phyloP scores from a whole-genome alignment of 2,888 invertebrate genomes.

The Drosophila prostipennis region DNA sequence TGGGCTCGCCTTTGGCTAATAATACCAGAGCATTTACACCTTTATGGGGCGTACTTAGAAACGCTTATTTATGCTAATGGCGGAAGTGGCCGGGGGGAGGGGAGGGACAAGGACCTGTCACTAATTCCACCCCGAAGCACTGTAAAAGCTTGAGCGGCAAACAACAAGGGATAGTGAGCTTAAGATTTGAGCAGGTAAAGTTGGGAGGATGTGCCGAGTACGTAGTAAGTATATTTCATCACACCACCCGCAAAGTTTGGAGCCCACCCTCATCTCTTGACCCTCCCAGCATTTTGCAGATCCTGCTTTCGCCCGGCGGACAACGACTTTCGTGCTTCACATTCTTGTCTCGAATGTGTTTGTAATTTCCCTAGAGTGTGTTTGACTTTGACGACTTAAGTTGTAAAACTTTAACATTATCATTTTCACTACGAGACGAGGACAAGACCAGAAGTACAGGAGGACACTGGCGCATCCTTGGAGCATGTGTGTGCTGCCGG shows the following conservation, averaged over 20 bases:
- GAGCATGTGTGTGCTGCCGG: slow-evolving; percentile 45
- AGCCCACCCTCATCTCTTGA: slow-evolving; percentile 64
- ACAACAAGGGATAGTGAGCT: slow-evolving; percentile 52
- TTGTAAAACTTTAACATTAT: slow-evolving; percentile 84
- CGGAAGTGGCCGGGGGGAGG: slow-evolving; percentile 11
- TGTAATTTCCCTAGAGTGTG: slow-evolving; percentile 84
- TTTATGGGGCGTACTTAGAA: slow-evolving; percentile 78
- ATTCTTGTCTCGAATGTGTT: slow-evolving; percentile 80
- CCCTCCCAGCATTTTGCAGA: slow-evolving; percentile 30
- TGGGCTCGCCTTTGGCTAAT: slow-evolving; percentile 61
- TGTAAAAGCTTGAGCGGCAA: slow-evolving; percentile 66
- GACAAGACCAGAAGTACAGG: slow-evolving; percentile 1
- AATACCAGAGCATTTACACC: slow-evolving; percentile 81
- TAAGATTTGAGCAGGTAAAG: slow-evolving; percentile 67
- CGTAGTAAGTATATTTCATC: slow-evolving; percentile 64
- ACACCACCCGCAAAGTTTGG: slow-evolving; percentile 54
- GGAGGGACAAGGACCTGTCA: slow-evolving; percentile 50
- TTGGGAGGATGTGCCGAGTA: slow-evolving; percentile 30
- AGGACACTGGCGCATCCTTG: slow-evolving; percentile 20
- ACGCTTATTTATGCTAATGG: slow-evolving; percentile 82
- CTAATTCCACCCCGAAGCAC: slow-evolving; percentile 81
- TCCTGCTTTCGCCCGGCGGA: slow-evolving; percentile 5
- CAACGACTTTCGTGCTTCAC: slow-evolving; percentile 41
- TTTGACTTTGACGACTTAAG: slow-evolving; percentile 84
- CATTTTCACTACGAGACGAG: slow-evolving; percentile 72